Percentiles rank a stretch among this genome's conserved stretches.
phyloP scores from a whole-genome alignment of 2,797 vertebrate genomes.

The Eulemur rubriventer region DNA sequence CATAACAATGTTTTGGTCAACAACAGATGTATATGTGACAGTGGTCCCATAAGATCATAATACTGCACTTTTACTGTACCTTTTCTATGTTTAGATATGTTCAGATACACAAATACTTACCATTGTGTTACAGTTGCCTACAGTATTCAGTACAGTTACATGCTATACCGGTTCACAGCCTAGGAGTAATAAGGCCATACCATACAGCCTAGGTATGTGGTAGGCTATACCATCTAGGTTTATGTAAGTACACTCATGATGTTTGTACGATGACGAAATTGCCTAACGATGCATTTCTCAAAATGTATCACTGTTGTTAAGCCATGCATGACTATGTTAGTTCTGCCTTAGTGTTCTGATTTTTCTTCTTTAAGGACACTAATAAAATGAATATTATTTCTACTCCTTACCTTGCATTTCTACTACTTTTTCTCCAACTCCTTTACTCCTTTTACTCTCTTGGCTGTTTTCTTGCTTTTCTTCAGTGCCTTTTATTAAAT shows the following conservation, averaged over 20 bases:
- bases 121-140: background rate
- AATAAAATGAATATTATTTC: background rate
- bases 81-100: background rate
- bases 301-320: background rate
- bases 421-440: background rate
- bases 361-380: constrained; percentile 34
- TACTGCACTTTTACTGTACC: background rate
- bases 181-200: background rate
- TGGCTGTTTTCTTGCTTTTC: background rate
- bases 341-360: background rate
- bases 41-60: background rate
- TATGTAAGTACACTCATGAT: background rate
- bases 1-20: background rate
- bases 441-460: background rate
- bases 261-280: background rate
- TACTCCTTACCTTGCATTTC: background rate
- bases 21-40: background rate
- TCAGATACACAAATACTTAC: background rate
- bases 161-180: background rate
- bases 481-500: constrained; percentile 30
- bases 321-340: background rate
- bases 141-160: background rate
- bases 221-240: background rate
- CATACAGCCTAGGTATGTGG: background rate
- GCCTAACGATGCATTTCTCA: background rate